phyloP scores from a whole-genome alignment of 2,113 vertebrate species.

The Rhabdornis inornatus region DNA sequence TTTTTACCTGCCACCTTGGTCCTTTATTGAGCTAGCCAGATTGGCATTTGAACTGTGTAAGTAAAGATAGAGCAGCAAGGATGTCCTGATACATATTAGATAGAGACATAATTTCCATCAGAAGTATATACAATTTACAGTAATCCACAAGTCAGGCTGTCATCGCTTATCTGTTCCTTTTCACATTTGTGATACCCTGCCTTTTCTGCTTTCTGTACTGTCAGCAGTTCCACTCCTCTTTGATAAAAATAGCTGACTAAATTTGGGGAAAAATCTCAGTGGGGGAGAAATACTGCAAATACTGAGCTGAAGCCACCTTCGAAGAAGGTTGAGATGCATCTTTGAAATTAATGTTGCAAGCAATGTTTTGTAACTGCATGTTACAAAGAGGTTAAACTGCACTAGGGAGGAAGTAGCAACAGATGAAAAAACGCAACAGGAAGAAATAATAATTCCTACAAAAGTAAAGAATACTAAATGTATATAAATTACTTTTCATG shows the following conservation, averaged over 20 bases:
- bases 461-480: constrained; percentile 19
- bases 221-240: not conserved
- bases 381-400: constrained; percentile 29
- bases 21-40: not conserved
- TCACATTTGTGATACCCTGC: not conserved
- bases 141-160: not conserved
- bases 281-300: not conserved
- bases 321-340: not conserved
- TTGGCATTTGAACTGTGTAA: not conserved
- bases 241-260: constrained; percentile 4
- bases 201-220: not conserved
- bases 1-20: not conserved
- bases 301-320: not conserved
- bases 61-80: not conserved
- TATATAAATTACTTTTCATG: not conserved
- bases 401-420: not conserved
- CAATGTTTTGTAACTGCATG: not conserved
- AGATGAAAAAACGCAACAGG: not conserved
- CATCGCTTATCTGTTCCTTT: not conserved
- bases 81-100: not conserved
- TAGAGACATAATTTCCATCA: not conserved
- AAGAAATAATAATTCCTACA: constrained; percentile 13
- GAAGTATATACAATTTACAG: not conserved
- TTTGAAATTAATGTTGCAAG: constrained; percentile 34
- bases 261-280: not conserved